Percentiles rank a stretch among this genome's conserved stretches.
Conservation (phyloP, 2,888 invertebrate genomes). For the Lutraria lutraria region DNA sequence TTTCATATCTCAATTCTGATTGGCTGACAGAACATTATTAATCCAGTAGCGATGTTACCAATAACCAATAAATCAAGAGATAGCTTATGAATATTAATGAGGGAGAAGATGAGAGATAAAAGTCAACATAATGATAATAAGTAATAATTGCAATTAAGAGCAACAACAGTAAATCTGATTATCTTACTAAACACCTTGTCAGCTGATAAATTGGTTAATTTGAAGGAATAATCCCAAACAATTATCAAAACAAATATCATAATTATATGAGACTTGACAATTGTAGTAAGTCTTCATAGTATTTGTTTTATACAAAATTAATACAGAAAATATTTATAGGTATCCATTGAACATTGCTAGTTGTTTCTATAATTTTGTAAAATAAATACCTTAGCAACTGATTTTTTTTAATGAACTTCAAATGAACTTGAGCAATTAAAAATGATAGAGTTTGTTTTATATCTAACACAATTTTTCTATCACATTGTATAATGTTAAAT, state of each 20-base stretch:
- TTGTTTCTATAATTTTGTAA: no score
- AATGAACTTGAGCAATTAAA: no score
- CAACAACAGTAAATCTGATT: neutral
- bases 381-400: no score
- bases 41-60: slow-evolving; percentile 30
- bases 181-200: neutral
- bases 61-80: slow-evolving; percentile 38
- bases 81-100: slow-evolving; percentile 52
- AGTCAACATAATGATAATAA: slow-evolving; percentile 24
- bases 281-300: neutral
- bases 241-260: neutral
- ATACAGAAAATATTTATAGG: no score
- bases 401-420: no score
- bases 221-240: neutral
- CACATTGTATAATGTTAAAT: no score
- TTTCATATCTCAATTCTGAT: slow-evolving; percentile 17
- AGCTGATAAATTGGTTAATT: neutral
- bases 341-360: no score
- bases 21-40: slow-evolving; percentile 30
- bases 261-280: neutral
- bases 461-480: no score
- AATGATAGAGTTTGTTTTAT: no score
- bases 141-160: slow-evolving; percentile 26
- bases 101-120: neutral
- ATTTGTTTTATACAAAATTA: neutral